phyloP scores from a whole-genome alignment of 2,888 invertebrate genomes.

The Cantharis lateralis region DNA sequence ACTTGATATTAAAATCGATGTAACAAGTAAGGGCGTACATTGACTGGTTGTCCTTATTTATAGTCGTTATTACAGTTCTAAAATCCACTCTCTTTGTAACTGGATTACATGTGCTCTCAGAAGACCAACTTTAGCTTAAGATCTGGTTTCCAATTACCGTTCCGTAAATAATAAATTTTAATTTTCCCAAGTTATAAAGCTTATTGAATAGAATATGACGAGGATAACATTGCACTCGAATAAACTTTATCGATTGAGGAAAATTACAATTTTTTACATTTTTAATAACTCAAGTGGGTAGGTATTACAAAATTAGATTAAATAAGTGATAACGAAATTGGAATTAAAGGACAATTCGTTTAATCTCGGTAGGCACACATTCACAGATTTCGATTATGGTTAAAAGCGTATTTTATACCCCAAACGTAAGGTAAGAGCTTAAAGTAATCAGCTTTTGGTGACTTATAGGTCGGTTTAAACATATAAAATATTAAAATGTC shows the following conservation, averaged over 20 bases:
- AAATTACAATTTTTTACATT: not conserved
- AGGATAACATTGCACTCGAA: not conserved
- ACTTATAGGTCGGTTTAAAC: constrained; percentile 48
- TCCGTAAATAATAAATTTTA: constrained; percentile 30
- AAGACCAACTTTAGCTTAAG: constrained; percentile 20
- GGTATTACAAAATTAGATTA: not conserved
- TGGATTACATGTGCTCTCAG: constrained; percentile 20
- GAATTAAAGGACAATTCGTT: constrained; percentile 2
- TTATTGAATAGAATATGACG: constrained; percentile 11
- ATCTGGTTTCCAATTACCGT: constrained; percentile 28
- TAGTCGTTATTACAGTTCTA: constrained; percentile 16
- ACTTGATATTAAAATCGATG: constrained; percentile 10
- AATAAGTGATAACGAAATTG: not conserved
- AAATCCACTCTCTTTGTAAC: constrained; percentile 16
- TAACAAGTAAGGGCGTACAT: constrained; percentile 1
- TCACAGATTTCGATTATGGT: constrained; percentile 18
- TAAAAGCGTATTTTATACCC: constrained; percentile 18
- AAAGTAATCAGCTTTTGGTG: constrained; percentile 45
- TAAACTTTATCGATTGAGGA: not conserved
- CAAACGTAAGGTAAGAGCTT: constrained; percentile 34
- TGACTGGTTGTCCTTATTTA: constrained; percentile 11
- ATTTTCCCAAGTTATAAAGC: constrained; percentile 21
- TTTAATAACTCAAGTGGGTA: not conserved
- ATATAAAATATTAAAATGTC: constrained; percentile 47
- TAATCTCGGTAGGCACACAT: not conserved